Base-by-base conservation (phyloP, 2,797 vertebrate species). In the Hippopotamyrus pictus region DNA sequence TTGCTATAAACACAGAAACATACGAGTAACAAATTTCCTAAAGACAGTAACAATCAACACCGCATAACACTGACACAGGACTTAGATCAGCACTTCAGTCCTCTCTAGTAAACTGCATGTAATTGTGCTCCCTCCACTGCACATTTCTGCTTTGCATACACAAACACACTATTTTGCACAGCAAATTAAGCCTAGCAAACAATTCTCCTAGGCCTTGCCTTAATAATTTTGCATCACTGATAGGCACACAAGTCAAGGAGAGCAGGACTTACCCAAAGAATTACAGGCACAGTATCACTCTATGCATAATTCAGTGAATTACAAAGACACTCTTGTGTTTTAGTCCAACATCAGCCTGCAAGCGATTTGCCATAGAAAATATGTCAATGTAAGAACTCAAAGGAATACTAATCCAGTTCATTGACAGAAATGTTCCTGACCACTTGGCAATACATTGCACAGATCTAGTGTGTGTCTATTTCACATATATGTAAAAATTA, bases 191-290 rank as follows among this genome's bases (percentile, higher is more conserved):
- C 54, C 57, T 50, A 89, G 88, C 89, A 86, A 89, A 88, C 22
- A 82, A 69, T 57, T 88, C 91, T 87, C 3, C 5, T 1, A 76
- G 88, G 90, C 88, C 89, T 88, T 62, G 86, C 83, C 0, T 37
- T 86, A 88, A 90, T 53, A 76, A 76, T 82, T 91, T 90, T 92
- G 90, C 86, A 90, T 91, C 79, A 90, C 51, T 89, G 54, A 91
- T 44, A 89, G 83, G 48, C 65, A 73, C 1, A 79, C 73, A 53
- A 88, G 62, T 90, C 50, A 50, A 88, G 90, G 48, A 88, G 90
- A 87, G 29, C 1, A 33, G 2, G 44, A 5, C 85, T 87, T 54
- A 59, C 29, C 29, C 19, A 3, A 14, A 33, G 19, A 57, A 41
- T 87, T 19, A 85, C 44, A 29, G 69, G 9, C 50, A 12, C 12